Evolutionary conservation across 2,888 invertebrate species (phyloP), one percentile per base, ranked within the genome.

Genomic region (Phyto melanocephala): DNA sequence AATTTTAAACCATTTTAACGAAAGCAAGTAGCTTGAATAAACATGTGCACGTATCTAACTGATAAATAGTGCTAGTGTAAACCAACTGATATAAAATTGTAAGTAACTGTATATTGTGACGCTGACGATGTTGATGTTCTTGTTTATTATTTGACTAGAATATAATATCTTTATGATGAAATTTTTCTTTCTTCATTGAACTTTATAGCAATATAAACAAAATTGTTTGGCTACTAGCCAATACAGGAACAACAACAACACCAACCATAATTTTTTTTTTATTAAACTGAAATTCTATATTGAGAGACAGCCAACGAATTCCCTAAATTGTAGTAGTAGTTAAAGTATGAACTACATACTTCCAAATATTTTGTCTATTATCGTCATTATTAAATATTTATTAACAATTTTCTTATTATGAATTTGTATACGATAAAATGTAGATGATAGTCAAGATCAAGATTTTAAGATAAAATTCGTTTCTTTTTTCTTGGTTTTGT

Each of bases 191-290:
- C 22, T 45, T 65, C 58, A 35, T 2, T 50, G 40, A 62, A 50
- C 35, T 47, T 63, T 82, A 40, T 71, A 45, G 58, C 71, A 71
- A 76, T 79, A n/a, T n/a, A 82, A 82, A 82, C 79, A 82, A 82
- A 82, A 82, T 76, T 79, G 71, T 79, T 82, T 82, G 82, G 82
- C 79, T 52, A 68, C 37, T 54, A 71, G 82, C 82, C 82, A 82
- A 76, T 52, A 78, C 10, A 65, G 13, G 22, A 68, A 20, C 45
- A 52, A 20, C 28, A 74, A 40, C 8, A 33, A 15, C 11, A 37
- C 15, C n/a, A n/a, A n/a, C n/a, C n/a, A n/a, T n/a, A n/a, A n/a
- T n/a, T n/a, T n/a, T n/a, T n/a, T n/a, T n/a, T n/a, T n/a, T n/a
- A n/a, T n/a, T n/a, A n/a, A 24, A 11, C 42, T 11, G 40, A 33